phyloP scores from a whole-genome alignment of 2,888 invertebrate species.

The Balanococcus diminutus region DNA sequence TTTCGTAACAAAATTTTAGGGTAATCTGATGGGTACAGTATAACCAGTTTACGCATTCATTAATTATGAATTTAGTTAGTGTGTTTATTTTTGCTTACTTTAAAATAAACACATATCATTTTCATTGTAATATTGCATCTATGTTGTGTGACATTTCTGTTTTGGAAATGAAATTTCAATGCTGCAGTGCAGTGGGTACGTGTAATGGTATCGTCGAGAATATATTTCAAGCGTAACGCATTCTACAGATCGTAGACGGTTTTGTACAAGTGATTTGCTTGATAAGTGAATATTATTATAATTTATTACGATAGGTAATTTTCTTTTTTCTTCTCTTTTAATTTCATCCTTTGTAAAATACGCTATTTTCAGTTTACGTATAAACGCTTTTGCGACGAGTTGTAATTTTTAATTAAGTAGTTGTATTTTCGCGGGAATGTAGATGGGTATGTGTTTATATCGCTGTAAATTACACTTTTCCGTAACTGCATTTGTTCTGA shows the following conservation, averaged over 20 bases:
- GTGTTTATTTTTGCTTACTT: constrained; percentile 40
- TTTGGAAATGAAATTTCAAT: constrained; percentile 34
- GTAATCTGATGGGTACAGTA: constrained; percentile 48
- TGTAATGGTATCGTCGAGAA: not conserved
- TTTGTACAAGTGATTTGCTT: constrained; percentile 26
- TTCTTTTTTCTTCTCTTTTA: not conserved
- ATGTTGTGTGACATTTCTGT: constrained; percentile 43
- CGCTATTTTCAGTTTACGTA: not conserved
- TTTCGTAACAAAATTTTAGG: not conserved
- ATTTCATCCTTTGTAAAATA: not conserved
- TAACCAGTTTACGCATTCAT: constrained; percentile 20
- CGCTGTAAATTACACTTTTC: constrained; percentile 26
- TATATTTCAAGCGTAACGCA: not conserved
- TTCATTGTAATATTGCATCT: constrained; percentile 26
- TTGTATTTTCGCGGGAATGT: not conserved
- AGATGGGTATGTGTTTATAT: constrained; percentile 11
- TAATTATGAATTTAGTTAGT: constrained; percentile 1
- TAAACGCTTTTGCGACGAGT: not conserved
- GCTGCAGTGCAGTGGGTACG: too few relatives aligned
- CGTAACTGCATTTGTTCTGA: not conserved
- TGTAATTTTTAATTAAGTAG: not conserved
- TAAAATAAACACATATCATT: constrained; percentile 49
- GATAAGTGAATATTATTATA: not conserved
- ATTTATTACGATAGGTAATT: not conserved
- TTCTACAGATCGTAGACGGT: not conserved